Percentiles rank a stretch among this genome's conserved stretches.
phyloP scores from a whole-genome alignment of 2,113 vertebrate species.

The Chelonoidis abingdonii region DNA sequence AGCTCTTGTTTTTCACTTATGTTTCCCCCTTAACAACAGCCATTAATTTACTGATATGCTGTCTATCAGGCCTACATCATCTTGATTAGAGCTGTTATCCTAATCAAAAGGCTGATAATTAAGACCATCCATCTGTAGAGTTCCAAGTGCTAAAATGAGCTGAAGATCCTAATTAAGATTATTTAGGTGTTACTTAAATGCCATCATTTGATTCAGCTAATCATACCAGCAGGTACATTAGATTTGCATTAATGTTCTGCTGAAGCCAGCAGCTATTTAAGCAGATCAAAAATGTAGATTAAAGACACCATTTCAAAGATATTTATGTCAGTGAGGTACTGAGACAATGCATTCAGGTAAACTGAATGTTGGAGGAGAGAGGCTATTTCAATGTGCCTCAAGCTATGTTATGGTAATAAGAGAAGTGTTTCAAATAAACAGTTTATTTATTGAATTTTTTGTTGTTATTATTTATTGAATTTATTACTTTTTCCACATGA shows the following conservation, averaged over 20 bases:
- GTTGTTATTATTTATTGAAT: neutral
- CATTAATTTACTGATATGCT: slow-evolving; percentile 86
- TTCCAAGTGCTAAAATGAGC: slow-evolving; percentile 84
- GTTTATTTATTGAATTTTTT: slow-evolving; percentile 59
- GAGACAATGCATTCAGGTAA: slow-evolving; percentile 74
- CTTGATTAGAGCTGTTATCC: slow-evolving; percentile 89
- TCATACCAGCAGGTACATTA: slow-evolving; percentile 88
- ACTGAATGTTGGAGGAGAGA: slow-evolving; percentile 45
- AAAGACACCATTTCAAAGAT: slow-evolving; percentile 71
- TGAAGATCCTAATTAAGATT: slow-evolving; percentile 89
- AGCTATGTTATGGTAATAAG: slow-evolving; percentile 71
- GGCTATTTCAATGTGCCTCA: slow-evolving; percentile 47
- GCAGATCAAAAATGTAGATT: slow-evolving; percentile 82
- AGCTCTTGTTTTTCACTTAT: slow-evolving; percentile 73
- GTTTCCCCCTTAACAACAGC: slow-evolving; percentile 79
- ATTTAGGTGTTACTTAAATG: slow-evolving; percentile 89
- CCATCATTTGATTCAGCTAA: slow-evolving; percentile 89
- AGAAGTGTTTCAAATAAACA: slow-evolving; percentile 73
- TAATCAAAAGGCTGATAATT: slow-evolving; percentile 90
- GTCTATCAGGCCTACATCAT: slow-evolving; percentile 85
- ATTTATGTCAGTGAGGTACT: slow-evolving; percentile 72
- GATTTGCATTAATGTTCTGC: slow-evolving; percentile 87
- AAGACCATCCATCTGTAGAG: slow-evolving; percentile 87
- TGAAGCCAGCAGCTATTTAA: slow-evolving; percentile 82
- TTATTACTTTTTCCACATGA: neutral